These are phyloP conservation scores for Oxytorus armatus DNA, from an alignment of 2,888 invertebrate species.

Conservation along the genomic window DNA sequence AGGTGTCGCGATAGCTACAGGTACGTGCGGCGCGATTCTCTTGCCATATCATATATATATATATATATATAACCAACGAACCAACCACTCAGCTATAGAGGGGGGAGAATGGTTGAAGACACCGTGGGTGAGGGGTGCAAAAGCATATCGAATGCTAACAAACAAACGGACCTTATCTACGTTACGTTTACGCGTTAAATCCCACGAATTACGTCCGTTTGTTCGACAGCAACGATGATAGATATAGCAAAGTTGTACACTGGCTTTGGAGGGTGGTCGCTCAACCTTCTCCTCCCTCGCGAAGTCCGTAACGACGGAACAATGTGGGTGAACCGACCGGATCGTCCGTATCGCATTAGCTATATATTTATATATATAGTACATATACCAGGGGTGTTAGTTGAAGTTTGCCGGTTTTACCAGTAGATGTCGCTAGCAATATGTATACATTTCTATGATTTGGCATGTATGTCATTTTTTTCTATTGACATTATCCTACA, in stretches of 20 bases:
- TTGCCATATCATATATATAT: conserved; percentile 26
- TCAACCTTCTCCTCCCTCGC: conserved; percentile 42
- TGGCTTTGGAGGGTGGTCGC: conserved; percentile 37
- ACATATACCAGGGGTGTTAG: too few relatives aligned
- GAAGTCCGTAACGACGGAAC: conserved; percentile 63
- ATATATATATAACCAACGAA: conserved; percentile 25
- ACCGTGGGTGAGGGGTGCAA: conserved; percentile 4
- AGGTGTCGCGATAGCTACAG: conserved; percentile 69
- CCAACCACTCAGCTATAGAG: conserved; percentile 34
- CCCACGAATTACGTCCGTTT: conserved; percentile 20
- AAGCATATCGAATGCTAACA: conserved; percentile 9
- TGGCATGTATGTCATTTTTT: too few relatives aligned
- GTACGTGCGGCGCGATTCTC: conserved; percentile 59
- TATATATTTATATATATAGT: conserved; percentile 1
- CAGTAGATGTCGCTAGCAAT: too few relatives aligned
- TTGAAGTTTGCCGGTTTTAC: too few relatives aligned
- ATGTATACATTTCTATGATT: too few relatives aligned
- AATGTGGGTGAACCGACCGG: conserved; percentile 63
- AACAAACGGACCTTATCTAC: background rate
- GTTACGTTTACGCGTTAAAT: background rate
- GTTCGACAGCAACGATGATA: background rate
- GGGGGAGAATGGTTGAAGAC: conserved; percentile 20
- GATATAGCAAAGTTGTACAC: background rate
- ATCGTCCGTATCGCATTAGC: conserved; percentile 52
- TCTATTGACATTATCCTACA: too few relatives aligned